Conservation (phyloP, 2,797 vertebrate genomes). For the Tinamus major region DNA sequence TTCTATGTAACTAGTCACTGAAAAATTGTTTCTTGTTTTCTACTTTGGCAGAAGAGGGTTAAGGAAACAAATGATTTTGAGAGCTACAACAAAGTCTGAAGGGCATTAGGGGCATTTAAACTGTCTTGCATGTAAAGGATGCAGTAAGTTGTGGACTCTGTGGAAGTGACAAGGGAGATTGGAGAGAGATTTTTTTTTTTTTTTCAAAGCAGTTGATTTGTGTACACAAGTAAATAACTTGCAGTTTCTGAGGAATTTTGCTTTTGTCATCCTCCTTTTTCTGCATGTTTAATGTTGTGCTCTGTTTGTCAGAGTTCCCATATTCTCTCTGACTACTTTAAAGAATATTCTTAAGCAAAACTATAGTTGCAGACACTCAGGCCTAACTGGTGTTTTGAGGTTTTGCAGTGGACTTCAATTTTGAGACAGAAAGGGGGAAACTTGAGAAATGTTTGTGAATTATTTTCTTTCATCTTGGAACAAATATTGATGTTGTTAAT, state of each 20-base stretch:
- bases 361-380: not conserved
- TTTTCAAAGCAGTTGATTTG: not conserved
- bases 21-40: not conserved
- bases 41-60: not conserved
- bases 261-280: not conserved
- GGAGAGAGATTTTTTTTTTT: not conserved
- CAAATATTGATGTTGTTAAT: not conserved
- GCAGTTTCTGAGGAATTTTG: rapidly evolving
- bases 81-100: not conserved
- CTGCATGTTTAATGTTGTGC: rapidly evolving
- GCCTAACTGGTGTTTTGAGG: not conserved
- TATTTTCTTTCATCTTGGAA: not conserved
- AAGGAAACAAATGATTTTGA: not conserved
- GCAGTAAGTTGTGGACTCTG: not conserved
- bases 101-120: not conserved
- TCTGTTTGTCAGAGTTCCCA: not conserved
- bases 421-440: not conserved
- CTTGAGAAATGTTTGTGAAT: not conserved
- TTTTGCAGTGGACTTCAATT: not conserved
- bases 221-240: not conserved
- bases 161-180: not conserved
- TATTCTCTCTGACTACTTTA: not conserved
- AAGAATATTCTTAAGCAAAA: not conserved
- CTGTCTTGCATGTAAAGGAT: not conserved
- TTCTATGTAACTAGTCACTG: not conserved